Evolutionary conservation across 37 sponge, comb jelly and placozoan genomes (phyloP).

Genomic region (Oscarella lobularis): DNA sequence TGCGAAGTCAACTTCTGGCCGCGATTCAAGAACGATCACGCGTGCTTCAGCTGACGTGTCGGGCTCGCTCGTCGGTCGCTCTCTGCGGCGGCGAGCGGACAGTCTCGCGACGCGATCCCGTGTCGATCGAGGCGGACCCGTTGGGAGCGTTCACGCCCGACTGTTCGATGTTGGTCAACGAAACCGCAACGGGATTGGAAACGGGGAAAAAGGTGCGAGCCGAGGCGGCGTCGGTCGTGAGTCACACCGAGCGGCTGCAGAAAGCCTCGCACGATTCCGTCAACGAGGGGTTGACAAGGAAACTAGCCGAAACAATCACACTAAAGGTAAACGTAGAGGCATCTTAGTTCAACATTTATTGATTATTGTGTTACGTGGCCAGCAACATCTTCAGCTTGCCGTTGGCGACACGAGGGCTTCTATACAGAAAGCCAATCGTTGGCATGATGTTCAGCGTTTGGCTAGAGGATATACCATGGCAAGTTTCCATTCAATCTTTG

Average conservation of each 20-base stretch:
- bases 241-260: slow-evolving; percentile 19
- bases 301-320: slow-evolving; percentile 59
- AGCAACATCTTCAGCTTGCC: slow-evolving; percentile 64
- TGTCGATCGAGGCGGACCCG: not conserved
- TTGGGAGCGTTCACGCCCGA: not conserved
- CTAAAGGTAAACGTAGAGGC: slow-evolving; percentile 21
- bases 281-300: slow-evolving; percentile 50
- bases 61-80: not conserved
- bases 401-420: slow-evolving; percentile 42
- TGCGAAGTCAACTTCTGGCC: not conserved
- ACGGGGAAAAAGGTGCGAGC: slow-evolving; percentile 7
- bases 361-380: not conserved
- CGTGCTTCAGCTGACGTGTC: not conserved
- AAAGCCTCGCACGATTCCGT: slow-evolving; percentile 31
- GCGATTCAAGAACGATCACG: not conserved
- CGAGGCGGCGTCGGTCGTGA: slow-evolving; percentile 18
- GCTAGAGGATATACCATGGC: slow-evolving; percentile 56
- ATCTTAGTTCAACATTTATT: not conserved
- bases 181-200: not conserved
- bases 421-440: slow-evolving; percentile 24
- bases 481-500: slow-evolving; percentile 10
- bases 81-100: not conserved
- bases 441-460: slow-evolving; percentile 27
- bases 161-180: not conserved
- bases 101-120: not conserved